Percentiles rank a stretch among this genome's conserved stretches.
Evolutionary conservation across 2,888 invertebrate species (phyloP).

Genomic region (Erebia palarica): DNA sequence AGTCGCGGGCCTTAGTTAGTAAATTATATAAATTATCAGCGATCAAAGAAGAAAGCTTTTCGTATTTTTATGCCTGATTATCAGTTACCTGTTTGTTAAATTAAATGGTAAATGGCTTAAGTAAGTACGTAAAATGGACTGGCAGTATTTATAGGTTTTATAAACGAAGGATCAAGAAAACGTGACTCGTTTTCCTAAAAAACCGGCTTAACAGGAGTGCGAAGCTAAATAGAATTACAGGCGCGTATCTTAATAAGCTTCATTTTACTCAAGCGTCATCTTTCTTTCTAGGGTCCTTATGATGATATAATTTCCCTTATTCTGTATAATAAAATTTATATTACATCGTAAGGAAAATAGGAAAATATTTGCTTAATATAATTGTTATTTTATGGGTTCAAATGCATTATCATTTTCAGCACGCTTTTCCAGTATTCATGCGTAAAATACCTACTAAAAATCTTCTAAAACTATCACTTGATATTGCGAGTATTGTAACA

Average conservation of each 20-base stretch:
- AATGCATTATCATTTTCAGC: no score
- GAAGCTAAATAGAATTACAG: constrained; percentile 29
- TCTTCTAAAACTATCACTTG: no score
- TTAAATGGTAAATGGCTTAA: no score
- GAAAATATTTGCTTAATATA: background rate
- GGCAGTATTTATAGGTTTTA: constrained; percentile 25
- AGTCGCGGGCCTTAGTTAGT: no score
- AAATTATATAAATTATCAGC: no score
- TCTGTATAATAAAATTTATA: background rate
- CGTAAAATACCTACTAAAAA: no score
- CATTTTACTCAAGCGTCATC: constrained; percentile 29
- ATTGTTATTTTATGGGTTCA: background rate
- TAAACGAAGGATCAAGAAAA: constrained; percentile 30
- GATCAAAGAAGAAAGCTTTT: no score
- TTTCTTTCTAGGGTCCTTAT: no score
- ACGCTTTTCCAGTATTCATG: no score
- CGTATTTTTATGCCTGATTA: no score
- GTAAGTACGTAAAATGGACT: constrained; percentile 31
- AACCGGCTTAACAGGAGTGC: constrained; percentile 21
- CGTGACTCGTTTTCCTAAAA: constrained; percentile 38
- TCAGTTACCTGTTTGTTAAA: no score
- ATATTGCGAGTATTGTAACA: no score
- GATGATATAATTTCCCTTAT: background rate
- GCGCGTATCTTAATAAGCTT: constrained; percentile 32
- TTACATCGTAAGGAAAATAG: background rate